A percentile compares a stretch with the other conserved stretches of the same genome.
Evolutionary conservation across 1,140 invertebrate species (phyloP).

Genomic region (Leptinotarsa undecemlineata): DNA sequence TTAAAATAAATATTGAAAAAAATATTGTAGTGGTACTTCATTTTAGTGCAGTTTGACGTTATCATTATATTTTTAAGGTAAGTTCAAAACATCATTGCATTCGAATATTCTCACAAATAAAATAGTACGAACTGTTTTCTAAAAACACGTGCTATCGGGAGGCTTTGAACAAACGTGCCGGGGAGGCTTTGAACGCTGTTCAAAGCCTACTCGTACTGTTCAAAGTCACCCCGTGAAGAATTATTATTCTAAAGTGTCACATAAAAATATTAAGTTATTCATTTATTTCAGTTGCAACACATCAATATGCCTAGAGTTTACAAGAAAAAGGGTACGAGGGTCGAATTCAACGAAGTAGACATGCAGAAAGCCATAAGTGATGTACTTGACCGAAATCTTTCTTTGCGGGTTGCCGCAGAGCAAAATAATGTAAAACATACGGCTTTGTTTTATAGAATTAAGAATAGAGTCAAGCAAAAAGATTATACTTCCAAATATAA

Average conservation of each 20-base stretch:
- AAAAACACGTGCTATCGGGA: neutral
- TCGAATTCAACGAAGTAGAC: slow-evolving; percentile 1
- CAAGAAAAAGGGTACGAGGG: neutral
- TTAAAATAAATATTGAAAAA: neutral
- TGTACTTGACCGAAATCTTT: neutral
- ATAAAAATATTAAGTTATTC: neutral
- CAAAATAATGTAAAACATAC: neutral
- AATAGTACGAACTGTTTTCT: neutral
- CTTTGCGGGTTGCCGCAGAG: neutral
- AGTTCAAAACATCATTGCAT: neutral
- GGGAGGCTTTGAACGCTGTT: neutral
- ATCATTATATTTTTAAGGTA: neutral
- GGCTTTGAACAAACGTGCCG: neutral
- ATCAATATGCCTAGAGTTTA: neutral
- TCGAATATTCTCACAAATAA: neutral
- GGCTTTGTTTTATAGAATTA: neutral
- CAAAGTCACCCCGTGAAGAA: neutral
- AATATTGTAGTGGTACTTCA: neutral
- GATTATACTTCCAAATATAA: slow-evolving; percentile 5
- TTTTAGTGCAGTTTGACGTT: neutral
- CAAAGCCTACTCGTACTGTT: neutral
- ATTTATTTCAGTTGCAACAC: neutral
- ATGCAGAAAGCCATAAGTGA: neutral
- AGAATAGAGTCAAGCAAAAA: neutral
- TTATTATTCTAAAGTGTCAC: neutral